Percentiles rank a stretch among this genome's conserved stretches.
Conservation (phyloP, 2,113 vertebrate genomes). For the Perccottus glenii region DNA sequence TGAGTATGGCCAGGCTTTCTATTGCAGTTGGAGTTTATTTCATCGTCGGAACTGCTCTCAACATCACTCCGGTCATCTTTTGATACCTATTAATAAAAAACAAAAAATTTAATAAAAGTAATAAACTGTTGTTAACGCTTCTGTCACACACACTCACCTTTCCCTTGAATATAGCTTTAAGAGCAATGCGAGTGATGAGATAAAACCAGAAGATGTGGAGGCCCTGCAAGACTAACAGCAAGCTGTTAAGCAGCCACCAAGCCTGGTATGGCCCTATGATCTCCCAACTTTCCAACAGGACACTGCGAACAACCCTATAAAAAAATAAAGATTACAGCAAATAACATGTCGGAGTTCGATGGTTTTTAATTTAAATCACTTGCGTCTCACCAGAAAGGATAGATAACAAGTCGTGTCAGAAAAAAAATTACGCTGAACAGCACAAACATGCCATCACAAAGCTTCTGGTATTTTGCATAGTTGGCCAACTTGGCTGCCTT, state of each 20-base stretch:
- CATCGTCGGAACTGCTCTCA: conserved; percentile 92
- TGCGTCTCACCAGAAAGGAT: conserved; percentile 89
- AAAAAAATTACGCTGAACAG: conserved; percentile 90
- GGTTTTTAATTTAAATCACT: background rate
- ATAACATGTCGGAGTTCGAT: background rate
- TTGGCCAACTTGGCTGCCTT: conserved; percentile 96
- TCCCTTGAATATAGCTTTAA: conserved; percentile 88
- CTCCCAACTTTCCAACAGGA: conserved; percentile 93
- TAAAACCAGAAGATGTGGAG: conserved; percentile 94
- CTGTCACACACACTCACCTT: conserved; percentile 78
- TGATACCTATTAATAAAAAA: conserved; percentile 77
- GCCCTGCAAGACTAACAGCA: conserved; percentile 85
- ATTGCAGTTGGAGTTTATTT: conserved; percentile 76
- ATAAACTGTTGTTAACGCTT: too few relatives aligned
- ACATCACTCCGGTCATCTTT: conserved; percentile 90
- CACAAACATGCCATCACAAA: conserved; percentile 90
- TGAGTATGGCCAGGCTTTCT: conserved; percentile 39
- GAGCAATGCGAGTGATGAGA: conserved; percentile 87
- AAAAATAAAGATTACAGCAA: background rate
- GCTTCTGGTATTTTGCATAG: conserved; percentile 94
- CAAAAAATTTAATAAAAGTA: background rate
- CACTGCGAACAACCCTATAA: conserved; percentile 71
- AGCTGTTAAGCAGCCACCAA: conserved; percentile 92
- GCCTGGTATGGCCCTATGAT: conserved; percentile 87
- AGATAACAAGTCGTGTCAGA: conserved; percentile 87